Conservation (phyloP, 1,140 invertebrate genomes). For the Drosophila leontia region DNA sequence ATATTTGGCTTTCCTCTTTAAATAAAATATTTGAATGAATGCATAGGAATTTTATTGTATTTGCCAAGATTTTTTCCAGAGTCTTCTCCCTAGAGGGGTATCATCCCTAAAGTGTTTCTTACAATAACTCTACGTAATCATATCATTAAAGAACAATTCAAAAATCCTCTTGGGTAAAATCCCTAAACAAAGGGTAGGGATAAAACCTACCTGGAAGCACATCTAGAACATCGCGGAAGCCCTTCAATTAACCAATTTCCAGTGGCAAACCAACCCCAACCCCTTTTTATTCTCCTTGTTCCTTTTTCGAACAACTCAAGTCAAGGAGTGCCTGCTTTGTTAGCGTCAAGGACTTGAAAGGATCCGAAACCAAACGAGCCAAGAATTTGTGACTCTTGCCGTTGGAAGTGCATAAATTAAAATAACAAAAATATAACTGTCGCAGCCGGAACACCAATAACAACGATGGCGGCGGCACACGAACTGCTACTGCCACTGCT, state of each 20-base stretch:
- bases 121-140: slow-evolving; percentile 17
- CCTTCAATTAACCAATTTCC: slow-evolving; percentile 36
- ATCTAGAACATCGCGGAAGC: background rate
- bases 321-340: slow-evolving; percentile 21
- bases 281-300: background rate
- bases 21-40: background rate
- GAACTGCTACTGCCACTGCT: slow-evolving; percentile 23
- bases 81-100: background rate
- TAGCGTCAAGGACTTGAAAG: slow-evolving; percentile 17
- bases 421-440: slow-evolving; percentile 71
- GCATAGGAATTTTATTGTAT: background rate
- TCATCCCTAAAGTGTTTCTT: background rate
- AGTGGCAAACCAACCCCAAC: background rate
- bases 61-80: too few species aligned
- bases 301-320: slow-evolving; percentile 1
- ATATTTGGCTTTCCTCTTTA: background rate
- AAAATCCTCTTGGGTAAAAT: background rate
- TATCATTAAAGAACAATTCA: slow-evolving; percentile 22
- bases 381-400: slow-evolving; percentile 24
- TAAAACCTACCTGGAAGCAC: slow-evolving; percentile 1
- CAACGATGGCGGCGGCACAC: slow-evolving; percentile 37
- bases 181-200: background rate
- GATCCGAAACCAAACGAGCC: slow-evolving; percentile 20
- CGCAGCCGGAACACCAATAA: slow-evolving; percentile 52
- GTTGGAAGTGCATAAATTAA: slow-evolving; percentile 63